Base-by-base conservation (phyloP, 1,140 invertebrate species). In the Mamestra configurata region DNA sequence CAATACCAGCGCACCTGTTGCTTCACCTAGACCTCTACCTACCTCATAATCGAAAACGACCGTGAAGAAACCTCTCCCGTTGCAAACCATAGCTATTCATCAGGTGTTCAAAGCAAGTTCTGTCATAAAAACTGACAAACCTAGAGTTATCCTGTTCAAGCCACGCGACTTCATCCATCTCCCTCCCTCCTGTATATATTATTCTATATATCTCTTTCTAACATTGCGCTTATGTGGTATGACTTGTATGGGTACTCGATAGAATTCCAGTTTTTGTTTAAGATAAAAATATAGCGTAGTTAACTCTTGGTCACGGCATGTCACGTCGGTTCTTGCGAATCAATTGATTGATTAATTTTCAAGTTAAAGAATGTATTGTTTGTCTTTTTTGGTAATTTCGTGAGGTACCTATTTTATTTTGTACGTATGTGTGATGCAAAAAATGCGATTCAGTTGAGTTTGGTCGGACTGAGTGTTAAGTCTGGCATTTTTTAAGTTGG, bases 121-220 rank as follows among this genome's bases (percentile, higher is more conserved):
- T 4, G 20, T 46, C 11, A 46, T 68, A 68, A 68, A 73, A 57
- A 73, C 15, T 31, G 11, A 40, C 13, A 57, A 57, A 15, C 37
- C 15, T 61, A 49, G 4, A 49, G 11, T 20, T 61, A 76, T 59
- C 73, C 55, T 43, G 57, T 76, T 49, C 31, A 24, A 73, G 73
- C 79, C 80, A 86, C 80, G 80, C 83, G 83, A 85, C 79, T 71
- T 53, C 53, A 53, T 61, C 73, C 57, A 15, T 83, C 83, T 77
- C 73, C 72, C 35, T 88, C 80, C 15, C 37, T 46, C 73, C 10
- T 13, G 11, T 35, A 49, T 20, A 18, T 13, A 46, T 37, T 0
- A 46, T 6, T 83, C 77, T 43, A 43, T 85, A 11, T 57, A 35
- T 86, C 82, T 80, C 72, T 75, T n/a, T 87, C 77, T 6, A n/a